A percentile compares a stretch with the other conserved stretches of the same genome.
These are phyloP conservation scores for Acleris literana DNA, from an alignment of 2,888 invertebrate genomes.

Conservation along the genomic window DNA sequence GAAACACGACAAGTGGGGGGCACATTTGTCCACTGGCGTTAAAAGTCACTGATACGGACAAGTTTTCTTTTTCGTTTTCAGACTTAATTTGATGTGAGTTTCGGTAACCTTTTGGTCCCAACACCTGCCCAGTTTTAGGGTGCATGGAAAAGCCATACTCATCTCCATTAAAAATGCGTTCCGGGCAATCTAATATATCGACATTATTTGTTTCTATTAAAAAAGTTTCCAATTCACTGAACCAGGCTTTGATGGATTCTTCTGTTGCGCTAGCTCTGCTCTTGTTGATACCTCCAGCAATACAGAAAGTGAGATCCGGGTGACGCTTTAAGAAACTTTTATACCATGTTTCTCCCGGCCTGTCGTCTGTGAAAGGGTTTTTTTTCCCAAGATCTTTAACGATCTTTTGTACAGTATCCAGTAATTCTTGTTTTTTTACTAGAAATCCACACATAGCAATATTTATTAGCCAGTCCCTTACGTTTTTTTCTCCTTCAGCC, in stretches of 20 bases:
- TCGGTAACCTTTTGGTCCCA: constrained; percentile 41
- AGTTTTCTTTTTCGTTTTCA: constrained; percentile 47
- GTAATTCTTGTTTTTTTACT: constrained; percentile 45
- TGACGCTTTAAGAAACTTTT: constrained; percentile 29
- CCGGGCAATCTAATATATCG: constrained; percentile 9
- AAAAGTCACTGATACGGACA: constrained; percentile 48
- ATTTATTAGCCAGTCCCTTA: constrained; percentile 46
- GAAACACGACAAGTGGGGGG: constrained; percentile 41
- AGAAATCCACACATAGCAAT: constrained; percentile 51
- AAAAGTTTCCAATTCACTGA: neutral
- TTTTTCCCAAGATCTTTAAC: constrained; percentile 8
- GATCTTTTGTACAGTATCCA: constrained; percentile 46
- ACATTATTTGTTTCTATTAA: neutral
- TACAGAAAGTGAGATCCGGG: constrained; percentile 17
- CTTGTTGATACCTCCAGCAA: constrained; percentile 32
- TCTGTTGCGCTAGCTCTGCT: constrained; percentile 21
- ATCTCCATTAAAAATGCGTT: constrained; percentile 38
- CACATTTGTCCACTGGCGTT: constrained; percentile 43
- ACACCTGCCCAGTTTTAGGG: constrained; percentile 41
- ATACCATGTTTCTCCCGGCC: constrained; percentile 34
- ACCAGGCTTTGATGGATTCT: constrained; percentile 18
- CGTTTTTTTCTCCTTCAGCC: constrained; percentile 44
- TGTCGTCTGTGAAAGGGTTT: constrained; percentile 27
- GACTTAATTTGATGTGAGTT: constrained; percentile 39
- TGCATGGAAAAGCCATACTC: constrained; percentile 44